phyloP scores from a whole-genome alignment of 2,888 invertebrate genomes.

The Salticus scenicus region DNA sequence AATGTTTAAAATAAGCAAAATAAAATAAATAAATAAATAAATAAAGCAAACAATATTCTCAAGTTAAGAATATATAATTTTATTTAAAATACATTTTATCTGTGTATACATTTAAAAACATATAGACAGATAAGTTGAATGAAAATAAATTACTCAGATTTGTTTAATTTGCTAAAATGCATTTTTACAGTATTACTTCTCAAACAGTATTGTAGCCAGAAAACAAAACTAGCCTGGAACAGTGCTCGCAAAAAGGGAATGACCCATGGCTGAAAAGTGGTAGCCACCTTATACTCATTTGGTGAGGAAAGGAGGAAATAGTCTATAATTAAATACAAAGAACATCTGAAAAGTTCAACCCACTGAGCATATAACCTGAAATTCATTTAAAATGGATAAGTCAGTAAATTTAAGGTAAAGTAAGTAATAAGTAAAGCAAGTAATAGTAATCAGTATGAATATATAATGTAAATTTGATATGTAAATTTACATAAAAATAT shows the following conservation, averaged over 20 bases:
- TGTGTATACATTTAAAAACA: too few relatives aligned
- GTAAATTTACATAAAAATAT: too few relatives aligned
- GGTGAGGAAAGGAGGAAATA: constrained; percentile 71
- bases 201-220: constrained; percentile 35
- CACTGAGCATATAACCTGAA: constrained; percentile 54
- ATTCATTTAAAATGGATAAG: neutral
- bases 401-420: too few relatives aligned
- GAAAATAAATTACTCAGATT: neutral
- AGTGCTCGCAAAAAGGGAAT: neutral
- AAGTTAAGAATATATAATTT: too few relatives aligned
- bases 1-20: too few relatives aligned
- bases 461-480: too few relatives aligned
- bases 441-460: too few relatives aligned
- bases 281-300: neutral
- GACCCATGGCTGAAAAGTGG: neutral
- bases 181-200: neutral
- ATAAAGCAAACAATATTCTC: too few relatives aligned
- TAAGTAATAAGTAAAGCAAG: too few relatives aligned
- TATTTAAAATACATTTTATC: too few relatives aligned
- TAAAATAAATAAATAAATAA: too few relatives aligned
- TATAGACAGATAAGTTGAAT: too few relatives aligned
- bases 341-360: constrained; percentile 63
- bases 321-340: constrained; percentile 74
- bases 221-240: constrained; percentile 9
- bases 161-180: neutral